A percentile compares a stretch with the other conserved stretches of the same genome.
Conservation (phyloP, 2,797 vertebrate genomes). For the Botia kubotai region DNA sequence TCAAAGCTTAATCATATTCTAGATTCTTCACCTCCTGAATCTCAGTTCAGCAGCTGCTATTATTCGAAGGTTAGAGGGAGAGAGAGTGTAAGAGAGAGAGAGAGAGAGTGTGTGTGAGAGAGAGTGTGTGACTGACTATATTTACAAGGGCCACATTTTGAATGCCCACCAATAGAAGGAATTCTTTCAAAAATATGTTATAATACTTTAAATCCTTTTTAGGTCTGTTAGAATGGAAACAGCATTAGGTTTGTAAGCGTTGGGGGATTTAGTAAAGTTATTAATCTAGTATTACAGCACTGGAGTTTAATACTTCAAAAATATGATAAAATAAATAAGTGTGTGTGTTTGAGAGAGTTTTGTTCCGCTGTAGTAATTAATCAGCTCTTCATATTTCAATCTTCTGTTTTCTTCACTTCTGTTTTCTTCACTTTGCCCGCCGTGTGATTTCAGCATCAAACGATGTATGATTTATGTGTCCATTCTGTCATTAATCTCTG, state of each 20-base stretch:
- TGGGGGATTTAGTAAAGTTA: too few species aligned
- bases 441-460: too few species aligned
- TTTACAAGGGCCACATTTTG: constrained; percentile 27
- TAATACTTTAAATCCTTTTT: too few species aligned
- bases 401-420: constrained; percentile 18
- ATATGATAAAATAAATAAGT: too few species aligned
- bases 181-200: too few species aligned
- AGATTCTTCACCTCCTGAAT: constrained; percentile 37
- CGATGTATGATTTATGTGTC: too few species aligned
- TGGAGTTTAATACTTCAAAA: too few species aligned
- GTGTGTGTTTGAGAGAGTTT: background rate
- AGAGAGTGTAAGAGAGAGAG: too few species aligned
- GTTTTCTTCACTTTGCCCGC: constrained; percentile 9
- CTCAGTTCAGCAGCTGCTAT: constrained; percentile 28
- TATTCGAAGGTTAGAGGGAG: background rate
- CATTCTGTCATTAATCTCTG: too few species aligned
- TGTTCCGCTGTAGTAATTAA: constrained; percentile 3
- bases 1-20: constrained; percentile 28
- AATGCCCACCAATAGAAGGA: background rate
- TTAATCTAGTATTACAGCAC: too few species aligned
- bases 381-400: constrained; percentile 2
- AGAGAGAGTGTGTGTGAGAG: background rate
- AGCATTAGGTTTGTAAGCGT: too few species aligned
- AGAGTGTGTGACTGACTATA: background rate
- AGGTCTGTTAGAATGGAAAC: too few species aligned